phyloP scores from a whole-genome alignment of 2,888 invertebrate species.

The Mythimna loreyi region DNA sequence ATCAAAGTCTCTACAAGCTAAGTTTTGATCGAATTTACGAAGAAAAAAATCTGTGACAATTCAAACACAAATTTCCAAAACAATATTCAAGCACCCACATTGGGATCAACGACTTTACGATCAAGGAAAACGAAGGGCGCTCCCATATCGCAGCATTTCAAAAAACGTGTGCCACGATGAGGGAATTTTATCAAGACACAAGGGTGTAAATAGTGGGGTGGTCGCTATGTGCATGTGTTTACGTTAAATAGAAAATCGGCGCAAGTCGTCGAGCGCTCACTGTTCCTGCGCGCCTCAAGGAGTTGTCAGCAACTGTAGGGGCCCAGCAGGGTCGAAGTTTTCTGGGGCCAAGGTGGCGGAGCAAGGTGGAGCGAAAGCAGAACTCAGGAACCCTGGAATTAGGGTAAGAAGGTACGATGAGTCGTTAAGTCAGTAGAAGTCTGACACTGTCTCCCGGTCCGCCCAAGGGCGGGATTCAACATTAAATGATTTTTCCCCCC shows the following conservation, averaged over 20 bases:
- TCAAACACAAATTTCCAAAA: neutral
- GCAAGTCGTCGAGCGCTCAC: too few relatives aligned
- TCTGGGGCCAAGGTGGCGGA: too few relatives aligned
- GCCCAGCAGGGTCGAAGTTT: too few relatives aligned
- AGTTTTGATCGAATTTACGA: neutral
- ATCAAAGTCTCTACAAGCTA: neutral
- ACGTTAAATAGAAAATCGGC: neutral
- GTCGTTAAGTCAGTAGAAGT: too few relatives aligned
- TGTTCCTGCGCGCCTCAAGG: too few relatives aligned
- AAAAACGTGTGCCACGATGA: conserved; percentile 15
- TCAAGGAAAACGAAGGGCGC: conserved; percentile 26
- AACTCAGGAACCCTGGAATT: too few relatives aligned
- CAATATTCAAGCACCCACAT: neutral
- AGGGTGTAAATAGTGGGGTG: conserved; percentile 37
- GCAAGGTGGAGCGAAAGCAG: too few relatives aligned
- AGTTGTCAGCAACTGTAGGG: too few relatives aligned
- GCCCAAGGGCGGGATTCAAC: too few relatives aligned
- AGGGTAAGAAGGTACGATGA: too few relatives aligned
- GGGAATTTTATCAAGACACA: conserved; percentile 45
- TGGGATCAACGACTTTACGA: conserved; percentile 34
- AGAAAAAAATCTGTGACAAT: neutral
- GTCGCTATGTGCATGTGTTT: neutral
- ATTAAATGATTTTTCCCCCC: too few relatives aligned
- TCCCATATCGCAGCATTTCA: neutral
- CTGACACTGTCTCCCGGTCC: too few relatives aligned